Percentiles rank a stretch among this genome's conserved stretches.
Conservation (phyloP, 2,888 invertebrate genomes). For the Tethea ocularis region DNA sequence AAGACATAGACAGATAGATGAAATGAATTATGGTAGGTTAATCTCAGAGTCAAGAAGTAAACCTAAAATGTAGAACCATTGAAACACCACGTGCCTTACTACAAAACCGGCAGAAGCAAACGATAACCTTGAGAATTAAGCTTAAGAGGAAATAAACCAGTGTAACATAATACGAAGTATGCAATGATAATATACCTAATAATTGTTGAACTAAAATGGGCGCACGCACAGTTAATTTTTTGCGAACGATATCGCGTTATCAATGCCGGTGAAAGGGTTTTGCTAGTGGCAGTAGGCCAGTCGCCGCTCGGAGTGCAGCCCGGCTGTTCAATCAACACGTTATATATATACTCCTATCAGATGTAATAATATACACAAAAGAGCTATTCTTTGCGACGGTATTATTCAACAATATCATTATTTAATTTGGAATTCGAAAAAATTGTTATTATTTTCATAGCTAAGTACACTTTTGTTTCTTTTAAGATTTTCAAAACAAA, state of each 20-base stretch:
- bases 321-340: background rate
- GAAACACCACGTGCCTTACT: background rate
- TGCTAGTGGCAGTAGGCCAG: slow-evolving; percentile 15
- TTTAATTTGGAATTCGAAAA: no score
- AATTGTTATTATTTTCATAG: no score
- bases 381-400: background rate
- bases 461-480: no score
- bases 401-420: background rate
- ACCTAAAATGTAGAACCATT: no score
- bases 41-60: no score
- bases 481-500: no score
- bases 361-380: background rate
- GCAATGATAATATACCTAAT: background rate
- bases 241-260: slow-evolving; percentile 22
- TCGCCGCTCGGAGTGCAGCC: slow-evolving; percentile 14
- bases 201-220: background rate
- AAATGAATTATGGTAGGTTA: no score
- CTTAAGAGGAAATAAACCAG: background rate
- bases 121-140: background rate
- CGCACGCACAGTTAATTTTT: slow-evolving; percentile 25
- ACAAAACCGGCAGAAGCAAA: background rate
- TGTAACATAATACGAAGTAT: background rate
- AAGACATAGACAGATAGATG: no score
- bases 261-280: slow-evolving; percentile 41
- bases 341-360: background rate